These are phyloP conservation scores for Drosophila athabasca DNA, from an alignment of 1,140 invertebrate genomes.

Conservation along the genomic window DNA sequence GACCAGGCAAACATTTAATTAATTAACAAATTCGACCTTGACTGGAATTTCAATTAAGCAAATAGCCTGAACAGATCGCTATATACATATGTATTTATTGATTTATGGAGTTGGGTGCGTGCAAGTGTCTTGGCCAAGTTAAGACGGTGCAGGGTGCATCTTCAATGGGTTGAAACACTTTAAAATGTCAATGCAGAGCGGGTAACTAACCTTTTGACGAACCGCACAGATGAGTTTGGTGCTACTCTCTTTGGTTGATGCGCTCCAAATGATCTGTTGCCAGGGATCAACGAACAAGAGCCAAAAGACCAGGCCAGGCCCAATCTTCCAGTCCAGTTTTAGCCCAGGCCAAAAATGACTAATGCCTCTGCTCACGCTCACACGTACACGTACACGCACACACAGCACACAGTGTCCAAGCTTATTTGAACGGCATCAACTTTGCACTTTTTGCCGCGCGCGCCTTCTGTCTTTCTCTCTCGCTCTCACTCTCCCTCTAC, in stretches of 20 bases:
- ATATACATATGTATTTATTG: slow-evolving; percentile 3
- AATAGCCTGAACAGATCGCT: slow-evolving; percentile 39
- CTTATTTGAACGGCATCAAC: slow-evolving; percentile 49
- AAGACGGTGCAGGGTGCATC: slow-evolving; percentile 2
- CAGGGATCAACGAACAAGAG: slow-evolving; percentile 45
- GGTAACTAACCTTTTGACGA: slow-evolving; percentile 42
- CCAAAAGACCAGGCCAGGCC: slow-evolving; percentile 24
- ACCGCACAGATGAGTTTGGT: slow-evolving; percentile 19
- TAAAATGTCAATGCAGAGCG: not conserved
- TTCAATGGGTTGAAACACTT: too few relatives aligned
- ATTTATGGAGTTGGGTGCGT: slow-evolving; percentile 3
- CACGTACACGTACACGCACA: slow-evolving; percentile 30
- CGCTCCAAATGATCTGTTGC: slow-evolving; percentile 46
- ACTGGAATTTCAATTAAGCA: slow-evolving; percentile 44
- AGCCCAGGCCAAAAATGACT: slow-evolving; percentile 67
- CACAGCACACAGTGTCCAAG: slow-evolving; percentile 1
- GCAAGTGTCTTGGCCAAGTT: slow-evolving; percentile 16
- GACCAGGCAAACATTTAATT: slow-evolving; percentile 52
- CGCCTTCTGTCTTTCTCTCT: slow-evolving; percentile 19
- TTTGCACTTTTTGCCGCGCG: slow-evolving; percentile 24
- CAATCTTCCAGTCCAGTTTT: slow-evolving; percentile 37
- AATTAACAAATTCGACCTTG: slow-evolving; percentile 57
- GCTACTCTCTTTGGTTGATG: slow-evolving; percentile 33
- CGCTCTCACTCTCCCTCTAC: slow-evolving; percentile 2
- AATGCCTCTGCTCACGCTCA: slow-evolving; percentile 53